Evolutionary conservation across 2,888 invertebrate species (phyloP).

Genomic region (Heliconius sara): DNA sequence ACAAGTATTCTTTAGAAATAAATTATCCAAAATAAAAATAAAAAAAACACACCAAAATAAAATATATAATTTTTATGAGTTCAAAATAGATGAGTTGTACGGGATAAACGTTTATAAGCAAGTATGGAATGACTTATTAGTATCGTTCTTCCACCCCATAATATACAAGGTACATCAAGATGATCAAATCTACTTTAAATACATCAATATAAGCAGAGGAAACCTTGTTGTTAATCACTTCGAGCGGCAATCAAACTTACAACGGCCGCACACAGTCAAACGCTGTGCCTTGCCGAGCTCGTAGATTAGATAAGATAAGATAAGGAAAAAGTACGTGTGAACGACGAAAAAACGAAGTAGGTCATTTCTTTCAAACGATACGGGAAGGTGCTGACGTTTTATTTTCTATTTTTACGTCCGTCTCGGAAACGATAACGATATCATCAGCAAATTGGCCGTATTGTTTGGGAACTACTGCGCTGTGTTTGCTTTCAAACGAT

Average conservation of each 20-base stretch:
- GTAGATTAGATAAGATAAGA: background rate
- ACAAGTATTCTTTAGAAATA: too few species aligned
- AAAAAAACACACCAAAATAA: too few species aligned
- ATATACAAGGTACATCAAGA: too few species aligned
- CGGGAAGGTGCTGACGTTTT: constrained; percentile 19
- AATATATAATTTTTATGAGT: too few species aligned
- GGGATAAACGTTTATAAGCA: too few species aligned
- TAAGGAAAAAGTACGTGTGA: background rate
- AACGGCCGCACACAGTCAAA: background rate
- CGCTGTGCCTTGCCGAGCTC: background rate
- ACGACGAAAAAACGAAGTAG: constrained; percentile 9
- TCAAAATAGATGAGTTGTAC: too few species aligned
- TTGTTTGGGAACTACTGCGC: constrained; percentile 4
- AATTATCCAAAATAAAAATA: too few species aligned
- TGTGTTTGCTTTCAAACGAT: background rate
- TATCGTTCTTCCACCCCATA: too few species aligned
- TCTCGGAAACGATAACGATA: constrained; percentile 8
- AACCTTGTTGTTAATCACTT: too few species aligned
- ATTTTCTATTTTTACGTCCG: constrained; percentile 24
- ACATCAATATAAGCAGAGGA: too few species aligned
- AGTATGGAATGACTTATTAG: too few species aligned
- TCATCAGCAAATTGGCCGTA: constrained; percentile 21
- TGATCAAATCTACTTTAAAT: too few species aligned
- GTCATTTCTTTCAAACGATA: background rate
- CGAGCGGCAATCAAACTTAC: background rate